Conservation (phyloP, 2,797 vertebrate species). For the Gila robusta region DNA sequence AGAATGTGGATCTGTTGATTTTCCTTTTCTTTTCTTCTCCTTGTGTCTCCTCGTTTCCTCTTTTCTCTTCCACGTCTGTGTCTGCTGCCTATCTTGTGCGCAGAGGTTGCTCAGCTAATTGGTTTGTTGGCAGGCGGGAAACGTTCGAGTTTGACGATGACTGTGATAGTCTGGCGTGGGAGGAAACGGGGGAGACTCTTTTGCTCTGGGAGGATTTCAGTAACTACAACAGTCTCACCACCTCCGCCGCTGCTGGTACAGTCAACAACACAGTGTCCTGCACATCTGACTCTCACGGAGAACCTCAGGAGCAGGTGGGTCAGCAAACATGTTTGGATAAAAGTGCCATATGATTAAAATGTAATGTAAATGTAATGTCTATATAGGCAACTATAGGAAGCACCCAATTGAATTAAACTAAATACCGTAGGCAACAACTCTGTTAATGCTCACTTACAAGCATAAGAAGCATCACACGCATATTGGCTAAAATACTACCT, state of each 20-base stretch:
- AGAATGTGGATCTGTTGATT: slow-evolving; percentile 36
- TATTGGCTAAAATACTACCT: neutral
- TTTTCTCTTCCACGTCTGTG: slow-evolving; percentile 40
- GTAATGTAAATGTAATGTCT: neutral
- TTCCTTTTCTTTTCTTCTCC: slow-evolving; percentile 20
- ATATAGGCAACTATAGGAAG: neutral
- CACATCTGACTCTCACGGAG: slow-evolving; percentile 76
- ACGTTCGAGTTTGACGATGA: slow-evolving; percentile 96
- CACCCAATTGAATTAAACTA: neutral
- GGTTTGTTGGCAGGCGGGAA: slow-evolving; percentile 84
- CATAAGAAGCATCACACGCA: neutral
- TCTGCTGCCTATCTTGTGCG: slow-evolving; percentile 37
- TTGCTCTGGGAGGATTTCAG: slow-evolving; percentile 97
- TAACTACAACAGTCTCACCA: slow-evolving; percentile 83
- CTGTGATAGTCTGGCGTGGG: slow-evolving; percentile 96
- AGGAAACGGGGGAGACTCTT: slow-evolving; percentile 94
- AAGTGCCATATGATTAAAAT: neutral
- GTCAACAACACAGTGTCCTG: slow-evolving; percentile 2
- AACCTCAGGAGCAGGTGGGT: slow-evolving; percentile 75
- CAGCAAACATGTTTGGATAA: neutral
- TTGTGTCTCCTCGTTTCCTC: slow-evolving; percentile 11
- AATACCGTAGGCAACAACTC: neutral
- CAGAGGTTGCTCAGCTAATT: slow-evolving; percentile 48
- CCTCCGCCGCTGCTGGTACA: slow-evolving; percentile 43
- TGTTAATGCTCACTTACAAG: neutral